Evolutionary conservation across 2,113 vertebrate species (phyloP).

Genomic region (Mungos mungo): DNA sequence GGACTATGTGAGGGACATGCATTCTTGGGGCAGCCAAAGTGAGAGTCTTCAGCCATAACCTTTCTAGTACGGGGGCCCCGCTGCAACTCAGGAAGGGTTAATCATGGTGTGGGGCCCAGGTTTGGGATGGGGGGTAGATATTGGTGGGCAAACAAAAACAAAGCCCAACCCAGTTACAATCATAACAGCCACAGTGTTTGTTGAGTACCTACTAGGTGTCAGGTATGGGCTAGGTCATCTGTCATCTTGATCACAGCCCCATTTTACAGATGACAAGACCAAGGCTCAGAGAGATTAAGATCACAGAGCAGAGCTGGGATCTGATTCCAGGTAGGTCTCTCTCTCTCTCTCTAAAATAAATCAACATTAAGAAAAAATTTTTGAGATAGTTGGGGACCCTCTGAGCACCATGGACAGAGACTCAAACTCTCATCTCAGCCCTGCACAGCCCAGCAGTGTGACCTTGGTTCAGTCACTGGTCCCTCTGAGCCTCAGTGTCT

Average conservation of each 20-base stretch:
- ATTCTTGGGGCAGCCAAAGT: background rate
- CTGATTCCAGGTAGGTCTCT: background rate
- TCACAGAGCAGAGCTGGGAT: background rate
- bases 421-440: fast-evolving
- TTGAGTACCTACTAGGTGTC: background rate
- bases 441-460: background rate
- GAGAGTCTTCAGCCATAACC: background rate
- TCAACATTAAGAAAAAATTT: too few relatives aligned
- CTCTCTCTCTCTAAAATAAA: too few relatives aligned
- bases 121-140: background rate
- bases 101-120: background rate
- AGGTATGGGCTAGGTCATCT: background rate
- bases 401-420: background rate
- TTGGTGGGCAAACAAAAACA: background rate
- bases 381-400: background rate
- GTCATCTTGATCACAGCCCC: background rate
- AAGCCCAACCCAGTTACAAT: too few relatives aligned
- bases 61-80: background rate
- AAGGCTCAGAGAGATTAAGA: background rate
- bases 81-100: background rate
- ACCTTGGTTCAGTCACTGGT: background rate
- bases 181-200: background rate
- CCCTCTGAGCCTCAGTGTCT: background rate
- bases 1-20: background rate
- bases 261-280: conserved; percentile 4